Conservation (phyloP, 2,888 invertebrate genomes). For the Heliconius ismenius region DNA sequence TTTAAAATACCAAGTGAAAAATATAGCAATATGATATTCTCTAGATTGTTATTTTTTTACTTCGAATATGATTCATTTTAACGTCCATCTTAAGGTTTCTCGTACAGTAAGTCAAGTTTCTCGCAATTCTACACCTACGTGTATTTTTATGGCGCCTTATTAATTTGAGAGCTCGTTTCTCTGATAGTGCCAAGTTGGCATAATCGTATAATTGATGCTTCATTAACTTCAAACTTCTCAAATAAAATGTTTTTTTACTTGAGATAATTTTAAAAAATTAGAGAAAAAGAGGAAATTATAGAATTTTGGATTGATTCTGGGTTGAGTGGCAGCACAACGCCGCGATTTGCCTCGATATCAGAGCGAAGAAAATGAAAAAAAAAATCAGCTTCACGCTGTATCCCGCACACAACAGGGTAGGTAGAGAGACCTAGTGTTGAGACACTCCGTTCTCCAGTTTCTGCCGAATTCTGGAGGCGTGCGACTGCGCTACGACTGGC, state of each 20-base stretch:
- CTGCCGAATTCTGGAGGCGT: too few relatives aligned
- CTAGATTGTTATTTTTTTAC: not conserved
- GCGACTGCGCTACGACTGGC: too few relatives aligned
- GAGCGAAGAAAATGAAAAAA: too few relatives aligned
- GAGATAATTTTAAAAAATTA: not conserved
- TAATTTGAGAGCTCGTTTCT: constrained; percentile 32
- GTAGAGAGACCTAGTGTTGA: too few relatives aligned
- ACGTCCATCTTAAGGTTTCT: constrained; percentile 32
- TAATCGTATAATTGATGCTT: not conserved
- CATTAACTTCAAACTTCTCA: constrained; percentile 1
- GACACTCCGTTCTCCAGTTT: too few relatives aligned
- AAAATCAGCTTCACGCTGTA: too few relatives aligned
- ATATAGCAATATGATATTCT: not conserved
- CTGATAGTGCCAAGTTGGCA: constrained; percentile 1
- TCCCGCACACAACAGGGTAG: too few relatives aligned
- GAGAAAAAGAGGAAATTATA: not conserved
- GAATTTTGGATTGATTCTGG: too few relatives aligned
- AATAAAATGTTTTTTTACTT: not conserved
- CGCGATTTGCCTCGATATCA: too few relatives aligned
- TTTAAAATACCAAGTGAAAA: not conserved
- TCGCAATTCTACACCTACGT: constrained; percentile 49
- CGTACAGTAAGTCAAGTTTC: constrained; percentile 53
- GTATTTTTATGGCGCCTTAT: constrained; percentile 46
- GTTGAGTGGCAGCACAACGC: too few relatives aligned
- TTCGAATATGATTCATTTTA: constrained; percentile 23